phyloP scores from a whole-genome alignment of 2,888 invertebrate species.

The Leuctra nigra region DNA sequence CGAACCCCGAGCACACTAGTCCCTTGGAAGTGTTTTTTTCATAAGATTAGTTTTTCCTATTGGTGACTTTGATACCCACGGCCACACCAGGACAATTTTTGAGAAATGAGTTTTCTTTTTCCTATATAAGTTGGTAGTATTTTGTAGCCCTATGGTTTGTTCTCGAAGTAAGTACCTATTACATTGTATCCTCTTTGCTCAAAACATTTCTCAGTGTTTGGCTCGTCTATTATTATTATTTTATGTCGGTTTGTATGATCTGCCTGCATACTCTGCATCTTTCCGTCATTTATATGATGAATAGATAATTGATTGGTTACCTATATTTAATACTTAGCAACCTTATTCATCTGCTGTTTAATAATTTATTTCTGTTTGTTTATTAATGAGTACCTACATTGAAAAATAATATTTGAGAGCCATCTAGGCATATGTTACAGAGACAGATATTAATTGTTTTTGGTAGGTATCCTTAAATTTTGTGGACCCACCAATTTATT shows the following conservation, averaged over 20 bases:
- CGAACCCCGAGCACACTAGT: conserved; percentile 26
- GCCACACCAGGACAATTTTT: conserved; percentile 22
- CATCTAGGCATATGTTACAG: too few relatives aligned
- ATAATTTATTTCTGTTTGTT: conserved; percentile 18
- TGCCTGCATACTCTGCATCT: conserved; percentile 1
- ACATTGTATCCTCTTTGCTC: conserved; percentile 9
- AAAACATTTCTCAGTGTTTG: not conserved
- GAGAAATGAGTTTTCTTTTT: conserved; percentile 44
- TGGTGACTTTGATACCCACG: conserved; percentile 20
- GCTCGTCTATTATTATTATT: conserved; percentile 1
- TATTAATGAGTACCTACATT: conserved; percentile 15
- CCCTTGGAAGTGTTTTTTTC: conserved; percentile 25
- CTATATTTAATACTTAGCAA: conserved; percentile 13
- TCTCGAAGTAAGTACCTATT: not conserved
- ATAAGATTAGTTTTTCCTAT: conserved; percentile 17
- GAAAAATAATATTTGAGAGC: conserved; percentile 9
- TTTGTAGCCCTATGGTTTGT: conserved; percentile 53
- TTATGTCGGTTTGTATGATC: conserved; percentile 1
- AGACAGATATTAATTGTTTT: too few relatives aligned
- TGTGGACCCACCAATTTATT: too few relatives aligned
- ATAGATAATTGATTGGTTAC: not conserved
- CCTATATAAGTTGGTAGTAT: conserved; percentile 33
- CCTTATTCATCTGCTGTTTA: conserved; percentile 16
- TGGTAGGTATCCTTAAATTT: too few relatives aligned
- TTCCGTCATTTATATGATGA: too few relatives aligned